Percentiles rank a stretch among this genome's conserved stretches.
Evolutionary conservation across 2,113 vertebrate species (phyloP).

Genomic region (Crypturellus undulatus): DNA sequence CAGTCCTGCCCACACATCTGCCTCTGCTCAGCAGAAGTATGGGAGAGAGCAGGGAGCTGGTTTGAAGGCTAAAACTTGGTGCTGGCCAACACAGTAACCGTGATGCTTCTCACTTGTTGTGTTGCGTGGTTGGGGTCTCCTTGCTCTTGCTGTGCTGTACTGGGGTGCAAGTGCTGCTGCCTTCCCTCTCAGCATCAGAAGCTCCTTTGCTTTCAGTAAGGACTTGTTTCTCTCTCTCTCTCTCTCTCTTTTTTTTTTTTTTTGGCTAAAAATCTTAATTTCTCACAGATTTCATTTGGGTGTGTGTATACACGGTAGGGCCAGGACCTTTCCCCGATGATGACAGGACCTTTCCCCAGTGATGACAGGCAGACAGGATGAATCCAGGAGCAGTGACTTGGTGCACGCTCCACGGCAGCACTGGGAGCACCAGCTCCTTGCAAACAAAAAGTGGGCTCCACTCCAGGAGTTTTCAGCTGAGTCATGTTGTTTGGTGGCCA

Average conservation of each 20-base stretch:
- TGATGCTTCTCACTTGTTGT: not conserved
- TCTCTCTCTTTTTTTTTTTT: not conserved
- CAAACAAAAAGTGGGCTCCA: not conserved
- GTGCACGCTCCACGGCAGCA: not conserved
- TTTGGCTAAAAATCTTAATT: not conserved
- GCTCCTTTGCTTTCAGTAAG: not conserved
- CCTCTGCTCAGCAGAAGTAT: not conserved
- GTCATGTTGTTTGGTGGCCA: not conserved
- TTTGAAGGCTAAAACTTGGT: not conserved
- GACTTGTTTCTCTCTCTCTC: not conserved
- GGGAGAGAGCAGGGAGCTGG: not conserved
- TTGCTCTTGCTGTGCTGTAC: not conserved
- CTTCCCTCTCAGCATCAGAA: not conserved
- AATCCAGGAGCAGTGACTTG: not conserved
- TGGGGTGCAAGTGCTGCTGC: not conserved
- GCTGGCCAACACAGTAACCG: not conserved
- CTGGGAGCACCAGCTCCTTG: not conserved
- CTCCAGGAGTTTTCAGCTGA: not conserved
- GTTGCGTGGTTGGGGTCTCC: accelerated
- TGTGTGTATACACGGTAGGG: not conserved
- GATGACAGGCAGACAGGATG: not conserved
- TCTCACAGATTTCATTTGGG: not conserved
- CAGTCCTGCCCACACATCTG: accelerated
- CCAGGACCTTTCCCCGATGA: not conserved
- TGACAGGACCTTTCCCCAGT: not conserved